A percentile compares a stretch with the other conserved stretches of the same genome.
Evolutionary conservation across 2,797 vertebrate species (phyloP).

Genomic region (Gymnothorax reevesii): DNA sequence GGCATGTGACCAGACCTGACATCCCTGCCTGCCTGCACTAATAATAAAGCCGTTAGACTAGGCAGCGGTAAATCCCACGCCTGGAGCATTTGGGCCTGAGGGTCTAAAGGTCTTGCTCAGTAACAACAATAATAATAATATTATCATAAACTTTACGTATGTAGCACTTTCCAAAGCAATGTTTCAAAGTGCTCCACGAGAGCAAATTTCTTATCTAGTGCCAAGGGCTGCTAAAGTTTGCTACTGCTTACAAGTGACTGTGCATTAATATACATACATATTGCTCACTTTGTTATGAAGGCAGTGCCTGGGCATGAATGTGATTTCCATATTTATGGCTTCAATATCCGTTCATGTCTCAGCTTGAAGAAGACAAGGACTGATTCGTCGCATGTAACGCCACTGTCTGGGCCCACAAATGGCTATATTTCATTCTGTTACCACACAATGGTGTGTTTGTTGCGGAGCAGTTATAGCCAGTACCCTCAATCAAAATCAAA

Average conservation of each 20-base stretch:
- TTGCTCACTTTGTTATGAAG: background rate
- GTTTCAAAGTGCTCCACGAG: too few species aligned
- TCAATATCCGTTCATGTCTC: background rate
- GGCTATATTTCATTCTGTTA: background rate
- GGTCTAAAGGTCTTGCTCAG: too few species aligned
- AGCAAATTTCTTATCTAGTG: background rate
- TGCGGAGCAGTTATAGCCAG: background rate
- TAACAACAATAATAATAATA: too few species aligned
- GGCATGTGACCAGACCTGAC: too few species aligned
- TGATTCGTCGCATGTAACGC: background rate
- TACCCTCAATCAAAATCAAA: background rate
- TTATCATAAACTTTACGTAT: too few species aligned
- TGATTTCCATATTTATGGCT: background rate
- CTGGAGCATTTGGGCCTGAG: too few species aligned
- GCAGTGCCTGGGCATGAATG: background rate
- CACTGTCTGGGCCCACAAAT: background rate
- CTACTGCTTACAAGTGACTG: background rate
- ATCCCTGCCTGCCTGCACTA: too few species aligned
- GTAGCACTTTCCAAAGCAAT: too few species aligned
- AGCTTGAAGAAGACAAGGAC: background rate
- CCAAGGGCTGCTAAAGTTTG: background rate
- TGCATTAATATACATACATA: background rate
- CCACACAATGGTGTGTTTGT: background rate
- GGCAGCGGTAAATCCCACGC: too few species aligned
- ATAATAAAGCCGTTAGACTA: too few species aligned